Conservation (phyloP, 2,797 vertebrate genomes). For the Pipistrellus pygmaeus region DNA sequence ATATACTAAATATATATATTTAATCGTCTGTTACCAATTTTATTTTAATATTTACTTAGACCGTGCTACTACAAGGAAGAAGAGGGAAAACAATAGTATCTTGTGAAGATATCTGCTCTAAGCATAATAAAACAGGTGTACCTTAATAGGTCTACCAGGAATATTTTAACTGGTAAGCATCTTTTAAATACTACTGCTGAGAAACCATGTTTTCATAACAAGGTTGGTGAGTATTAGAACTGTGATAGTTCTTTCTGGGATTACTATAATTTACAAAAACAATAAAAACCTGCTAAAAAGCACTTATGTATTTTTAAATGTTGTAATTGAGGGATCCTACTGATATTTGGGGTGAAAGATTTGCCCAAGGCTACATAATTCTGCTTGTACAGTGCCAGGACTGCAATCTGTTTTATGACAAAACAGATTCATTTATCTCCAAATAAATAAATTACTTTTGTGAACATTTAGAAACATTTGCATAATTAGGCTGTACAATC, state of each 20-base stretch:
- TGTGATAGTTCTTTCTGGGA: slow-evolving; percentile 88
- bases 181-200: slow-evolving; percentile 89
- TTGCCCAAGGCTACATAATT: slow-evolving; percentile 95
- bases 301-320: slow-evolving; percentile 97
- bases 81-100: background rate
- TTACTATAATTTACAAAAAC: slow-evolving; percentile 89
- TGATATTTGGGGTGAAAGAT: slow-evolving; percentile 94
- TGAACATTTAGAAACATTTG: slow-evolving; percentile 98
- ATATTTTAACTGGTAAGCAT: slow-evolving; percentile 89
- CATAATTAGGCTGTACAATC: slow-evolving; percentile 99
- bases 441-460: slow-evolving; percentile 98
- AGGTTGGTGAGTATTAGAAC: slow-evolving; percentile 89
- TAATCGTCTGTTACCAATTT: slow-evolving; percentile 14
- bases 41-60: slow-evolving; percentile 63
- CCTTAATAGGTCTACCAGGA: slow-evolving; percentile 89
- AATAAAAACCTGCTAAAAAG: slow-evolving; percentile 90
- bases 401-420: slow-evolving; percentile 96
- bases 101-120: slow-evolving; percentile 82
- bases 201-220: slow-evolving; percentile 90
- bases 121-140: slow-evolving; percentile 90
- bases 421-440: slow-evolving; percentile 97
- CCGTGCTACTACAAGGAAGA: slow-evolving; percentile 61
- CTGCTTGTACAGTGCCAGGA: slow-evolving; percentile 90
- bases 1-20: background rate
- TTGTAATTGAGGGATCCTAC: slow-evolving; percentile 95